Percentiles rank a stretch among this genome's conserved stretches.
These are phyloP conservation scores for Rhopalosiphum maidis DNA, from an alignment of 1,140 invertebrate genomes.

Conservation along the genomic window DNA sequence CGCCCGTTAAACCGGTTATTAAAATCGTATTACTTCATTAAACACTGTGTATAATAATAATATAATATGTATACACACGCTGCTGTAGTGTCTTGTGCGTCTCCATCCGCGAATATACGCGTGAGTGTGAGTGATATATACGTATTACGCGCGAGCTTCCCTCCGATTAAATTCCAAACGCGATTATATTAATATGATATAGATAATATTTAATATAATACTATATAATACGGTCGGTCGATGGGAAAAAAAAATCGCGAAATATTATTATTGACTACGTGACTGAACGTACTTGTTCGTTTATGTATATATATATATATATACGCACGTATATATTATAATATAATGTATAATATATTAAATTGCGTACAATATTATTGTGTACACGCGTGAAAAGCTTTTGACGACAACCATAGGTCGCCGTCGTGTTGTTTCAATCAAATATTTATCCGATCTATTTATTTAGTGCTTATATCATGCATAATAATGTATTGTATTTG, in stretches of 20 bases:
- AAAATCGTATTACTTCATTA: slow-evolving; percentile 49
- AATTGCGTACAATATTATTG: neutral
- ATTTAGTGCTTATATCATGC: neutral
- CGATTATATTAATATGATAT: neutral
- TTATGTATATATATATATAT: neutral
- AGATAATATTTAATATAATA: slow-evolving; percentile 8
- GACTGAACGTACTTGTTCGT: neutral
- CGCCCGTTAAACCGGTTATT: slow-evolving; percentile 38
- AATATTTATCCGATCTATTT: neutral
- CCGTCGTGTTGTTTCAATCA: neutral
- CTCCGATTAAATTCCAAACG: slow-evolving; percentile 32
- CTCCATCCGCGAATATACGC: neutral
- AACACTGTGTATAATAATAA: neutral
- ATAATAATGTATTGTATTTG: neutral
- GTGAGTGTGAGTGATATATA: neutral
- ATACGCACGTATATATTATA: neutral
- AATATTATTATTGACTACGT: slow-evolving; percentile 44
- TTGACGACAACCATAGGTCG: neutral
- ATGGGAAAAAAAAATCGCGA: neutral
- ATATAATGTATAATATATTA: neutral
- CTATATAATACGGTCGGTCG: neutral
- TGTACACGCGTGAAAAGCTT: neutral
- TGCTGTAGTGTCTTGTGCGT: neutral
- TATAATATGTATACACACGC: neutral
- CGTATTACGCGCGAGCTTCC: neutral